Percentiles rank a stretch among this genome's conserved stretches.
phyloP scores from a whole-genome alignment of 53 echinoderm and acorn worm genomes.

The Antedon mediterranea region DNA sequence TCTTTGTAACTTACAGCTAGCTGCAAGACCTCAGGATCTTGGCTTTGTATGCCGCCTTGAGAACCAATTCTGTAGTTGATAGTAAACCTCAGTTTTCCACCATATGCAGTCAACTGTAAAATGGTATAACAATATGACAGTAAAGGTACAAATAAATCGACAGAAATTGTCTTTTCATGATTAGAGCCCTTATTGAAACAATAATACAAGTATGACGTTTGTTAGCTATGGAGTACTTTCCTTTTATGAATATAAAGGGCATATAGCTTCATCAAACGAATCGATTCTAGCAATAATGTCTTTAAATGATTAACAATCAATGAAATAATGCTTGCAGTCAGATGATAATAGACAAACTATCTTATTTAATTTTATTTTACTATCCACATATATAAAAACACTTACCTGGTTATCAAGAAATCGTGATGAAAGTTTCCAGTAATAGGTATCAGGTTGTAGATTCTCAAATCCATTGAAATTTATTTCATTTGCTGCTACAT shows the following conservation, averaged over 20 bases:
- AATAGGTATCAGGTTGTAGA: conserved; percentile 31
- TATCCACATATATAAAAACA: background rate
- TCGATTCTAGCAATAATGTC: too few relatives aligned
- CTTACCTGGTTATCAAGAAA: conserved; percentile 71
- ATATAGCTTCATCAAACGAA: too few relatives aligned
- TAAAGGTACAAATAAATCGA: too few relatives aligned
- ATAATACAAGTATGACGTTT: too few relatives aligned
- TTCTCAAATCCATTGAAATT: conserved; percentile 35
- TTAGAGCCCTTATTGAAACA: too few relatives aligned
- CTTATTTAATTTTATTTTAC: background rate
- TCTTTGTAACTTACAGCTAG: conserved; percentile 60
- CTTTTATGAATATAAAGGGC: too few relatives aligned
- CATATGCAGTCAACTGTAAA: conserved; percentile 69
- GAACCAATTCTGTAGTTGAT: conserved; percentile 32
- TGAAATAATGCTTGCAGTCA: too few relatives aligned
- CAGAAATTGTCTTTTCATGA: too few relatives aligned
- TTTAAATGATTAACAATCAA: too few relatives aligned
- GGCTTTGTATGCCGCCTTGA: conserved; percentile 22
- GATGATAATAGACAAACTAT: too few relatives aligned
- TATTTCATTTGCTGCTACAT: conserved; percentile 42
- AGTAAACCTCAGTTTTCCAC: conserved; percentile 61
- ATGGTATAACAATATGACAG: background rate
- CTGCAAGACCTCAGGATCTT: conserved; percentile 47
- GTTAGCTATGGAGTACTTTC: too few relatives aligned
- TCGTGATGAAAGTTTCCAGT: conserved; percentile 78